phyloP scores from a whole-genome alignment of 2,797 vertebrate genomes.

The Sebastiscus tertius region DNA sequence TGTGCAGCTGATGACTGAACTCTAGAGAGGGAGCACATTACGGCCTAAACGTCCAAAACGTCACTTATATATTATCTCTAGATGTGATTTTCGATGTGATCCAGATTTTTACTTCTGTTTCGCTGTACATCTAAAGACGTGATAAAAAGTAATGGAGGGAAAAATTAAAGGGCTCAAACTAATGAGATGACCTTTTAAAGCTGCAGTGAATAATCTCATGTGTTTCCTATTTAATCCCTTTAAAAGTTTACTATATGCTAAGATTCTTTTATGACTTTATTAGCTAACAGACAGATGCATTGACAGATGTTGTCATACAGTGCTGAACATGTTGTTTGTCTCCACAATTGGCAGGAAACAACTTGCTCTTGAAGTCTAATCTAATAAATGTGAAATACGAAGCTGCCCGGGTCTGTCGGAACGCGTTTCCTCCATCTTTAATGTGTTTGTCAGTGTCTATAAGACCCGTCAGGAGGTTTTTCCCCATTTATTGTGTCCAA shows the following conservation, averaged over 20 bases:
- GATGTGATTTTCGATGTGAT: neutral
- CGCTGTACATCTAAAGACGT: neutral
- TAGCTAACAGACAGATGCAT: conserved; percentile 25
- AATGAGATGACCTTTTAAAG: neutral
- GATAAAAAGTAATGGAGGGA: neutral
- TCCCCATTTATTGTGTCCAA: neutral
- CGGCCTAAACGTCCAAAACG: neutral
- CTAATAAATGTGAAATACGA: conserved; percentile 60
- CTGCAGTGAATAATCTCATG: neutral
- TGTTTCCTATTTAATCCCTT: conserved; percentile 21
- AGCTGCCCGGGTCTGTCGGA: conserved; percentile 38
- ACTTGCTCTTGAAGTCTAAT: conserved; percentile 57
- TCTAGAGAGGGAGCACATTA: neutral
- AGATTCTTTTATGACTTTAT: conserved; percentile 17
- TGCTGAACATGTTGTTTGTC: conserved; percentile 29
- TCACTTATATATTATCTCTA: neutral
- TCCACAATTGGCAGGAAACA: conserved; percentile 42
- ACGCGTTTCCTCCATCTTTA: conserved; percentile 16
- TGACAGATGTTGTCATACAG: conserved; percentile 40
- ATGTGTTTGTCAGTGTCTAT: neutral
- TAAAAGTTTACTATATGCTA: conserved; percentile 16
- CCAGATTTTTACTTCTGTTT: neutral
- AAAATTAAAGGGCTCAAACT: neutral
- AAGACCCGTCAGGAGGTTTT: neutral
- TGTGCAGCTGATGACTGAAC: neutral